Conservation (phyloP, 2,888 invertebrate genomes). For the Conus canariensis region DNA sequence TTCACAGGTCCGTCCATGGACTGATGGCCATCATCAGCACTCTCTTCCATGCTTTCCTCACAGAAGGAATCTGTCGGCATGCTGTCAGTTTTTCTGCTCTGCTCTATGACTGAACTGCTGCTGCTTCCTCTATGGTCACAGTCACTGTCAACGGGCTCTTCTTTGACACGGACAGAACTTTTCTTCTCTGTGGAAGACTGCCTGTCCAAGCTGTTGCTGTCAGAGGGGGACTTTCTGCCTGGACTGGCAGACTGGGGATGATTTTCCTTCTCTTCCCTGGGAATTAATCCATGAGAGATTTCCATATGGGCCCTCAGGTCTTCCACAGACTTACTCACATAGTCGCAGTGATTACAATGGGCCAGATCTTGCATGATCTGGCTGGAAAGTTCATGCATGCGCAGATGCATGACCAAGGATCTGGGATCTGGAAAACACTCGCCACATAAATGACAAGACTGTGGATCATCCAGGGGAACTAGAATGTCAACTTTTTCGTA, state of each 20-base stretch:
- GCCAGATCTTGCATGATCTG: slow-evolving; percentile 60
- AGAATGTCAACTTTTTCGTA: slow-evolving; percentile 72
- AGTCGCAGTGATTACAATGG: slow-evolving; percentile 69
- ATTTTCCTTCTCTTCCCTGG: slow-evolving; percentile 41
- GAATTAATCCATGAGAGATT: slow-evolving; percentile 37
- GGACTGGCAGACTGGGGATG: slow-evolving; percentile 23
- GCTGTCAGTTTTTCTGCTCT: background rate
- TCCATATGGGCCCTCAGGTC: slow-evolving; percentile 68
- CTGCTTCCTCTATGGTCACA: slow-evolving; percentile 5
- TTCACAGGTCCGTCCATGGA: background rate
- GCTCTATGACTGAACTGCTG: background rate
- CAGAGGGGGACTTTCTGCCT: slow-evolving; percentile 1
- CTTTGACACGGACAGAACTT: slow-evolving; percentile 38
- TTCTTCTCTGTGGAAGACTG: background rate
- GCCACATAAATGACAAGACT: slow-evolving; percentile 71
- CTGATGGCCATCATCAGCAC: background rate
- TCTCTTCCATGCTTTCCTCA: background rate
- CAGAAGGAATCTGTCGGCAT: no score
- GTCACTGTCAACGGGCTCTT: slow-evolving; percentile 47
- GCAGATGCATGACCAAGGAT: slow-evolving; percentile 65
- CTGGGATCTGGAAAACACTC: slow-evolving; percentile 68
- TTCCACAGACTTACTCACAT: slow-evolving; percentile 63
- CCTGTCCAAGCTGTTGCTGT: background rate
- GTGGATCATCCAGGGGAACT: slow-evolving; percentile 56
- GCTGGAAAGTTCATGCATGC: slow-evolving; percentile 68